Percentiles rank a stretch among this genome's conserved stretches.
These are phyloP conservation scores for Cheilosia impressa DNA, from an alignment of 2,888 invertebrate species.

Conservation along the genomic window DNA sequence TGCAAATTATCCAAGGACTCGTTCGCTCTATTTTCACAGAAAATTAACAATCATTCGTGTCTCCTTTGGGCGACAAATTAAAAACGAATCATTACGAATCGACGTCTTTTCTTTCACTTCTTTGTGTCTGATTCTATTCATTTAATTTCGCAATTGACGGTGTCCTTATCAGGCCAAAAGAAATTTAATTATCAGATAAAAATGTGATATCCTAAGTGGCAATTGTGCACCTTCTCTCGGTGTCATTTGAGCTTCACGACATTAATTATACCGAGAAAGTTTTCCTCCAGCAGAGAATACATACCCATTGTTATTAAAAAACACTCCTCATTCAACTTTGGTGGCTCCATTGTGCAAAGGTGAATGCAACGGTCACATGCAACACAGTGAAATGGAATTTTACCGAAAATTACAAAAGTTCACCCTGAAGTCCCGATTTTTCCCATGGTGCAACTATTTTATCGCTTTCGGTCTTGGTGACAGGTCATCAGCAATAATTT, in stretches of 20 bases:
- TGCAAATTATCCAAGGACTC: slow-evolving; percentile 53
- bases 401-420: slow-evolving; percentile 55
- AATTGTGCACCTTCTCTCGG: slow-evolving; percentile 46
- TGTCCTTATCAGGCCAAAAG: slow-evolving; percentile 27
- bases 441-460: slow-evolving; percentile 41
- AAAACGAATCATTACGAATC: slow-evolving; percentile 70
- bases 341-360: slow-evolving; percentile 1
- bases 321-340: slow-evolving; percentile 22
- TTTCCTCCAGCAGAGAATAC: neutral
- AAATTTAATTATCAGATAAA: slow-evolving; percentile 22
- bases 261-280: slow-evolving; percentile 51
- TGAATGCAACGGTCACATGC: slow-evolving; percentile 29
- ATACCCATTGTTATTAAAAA: slow-evolving; percentile 22
- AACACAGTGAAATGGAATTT: slow-evolving; percentile 43
- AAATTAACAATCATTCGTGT: slow-evolving; percentile 62
- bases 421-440: slow-evolving; percentile 1
- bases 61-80: slow-evolving; percentile 61
- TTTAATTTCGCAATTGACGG: slow-evolving; percentile 33
- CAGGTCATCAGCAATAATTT: slow-evolving; percentile 56
- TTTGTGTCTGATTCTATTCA: slow-evolving; percentile 5
- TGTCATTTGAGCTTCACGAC: slow-evolving; percentile 34
- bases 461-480: slow-evolving; percentile 51
- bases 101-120: slow-evolving; percentile 30
- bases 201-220: slow-evolving; percentile 48
- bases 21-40: slow-evolving; percentile 4